These are phyloP conservation scores for Orchestes rusci DNA, from an alignment of 2,888 invertebrate genomes.

Conservation along the genomic window DNA sequence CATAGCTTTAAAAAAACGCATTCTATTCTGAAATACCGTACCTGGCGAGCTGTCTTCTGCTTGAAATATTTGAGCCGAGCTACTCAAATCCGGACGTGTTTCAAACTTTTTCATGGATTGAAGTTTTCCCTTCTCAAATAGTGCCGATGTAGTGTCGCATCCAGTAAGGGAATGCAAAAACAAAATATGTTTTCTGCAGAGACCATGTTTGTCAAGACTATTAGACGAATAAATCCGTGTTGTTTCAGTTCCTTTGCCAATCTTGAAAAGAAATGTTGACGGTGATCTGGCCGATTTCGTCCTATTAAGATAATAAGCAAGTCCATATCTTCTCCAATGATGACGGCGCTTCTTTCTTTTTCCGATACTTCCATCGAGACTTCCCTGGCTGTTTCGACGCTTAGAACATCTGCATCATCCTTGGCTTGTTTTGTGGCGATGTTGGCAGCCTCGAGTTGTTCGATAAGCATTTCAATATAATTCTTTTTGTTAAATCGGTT, in stretches of 20 bases:
- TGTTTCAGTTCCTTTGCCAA: conserved; percentile 31
- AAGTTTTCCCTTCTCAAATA: conserved; percentile 31
- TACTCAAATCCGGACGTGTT: conserved; percentile 32
- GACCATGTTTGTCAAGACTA: conserved; percentile 23
- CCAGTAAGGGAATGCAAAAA: conserved; percentile 12
- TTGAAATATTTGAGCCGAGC: conserved; percentile 26
- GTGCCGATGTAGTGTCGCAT: conserved; percentile 31
- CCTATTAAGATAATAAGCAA: conserved; percentile 29
- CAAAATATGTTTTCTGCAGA: conserved; percentile 17
- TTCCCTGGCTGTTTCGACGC: conserved; percentile 31
- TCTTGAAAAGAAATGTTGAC: conserved; percentile 28
- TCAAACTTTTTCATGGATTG: conserved; percentile 29
- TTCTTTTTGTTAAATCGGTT: conserved; percentile 35
- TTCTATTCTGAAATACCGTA: conserved; percentile 31
- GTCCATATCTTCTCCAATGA: conserved; percentile 38
- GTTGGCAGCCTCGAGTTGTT: conserved; percentile 36
- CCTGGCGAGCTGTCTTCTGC: conserved; percentile 1
- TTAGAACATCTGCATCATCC: conserved; percentile 39
- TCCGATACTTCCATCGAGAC: conserved; percentile 29
- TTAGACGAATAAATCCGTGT: conserved; percentile 24
- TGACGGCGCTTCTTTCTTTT: conserved; percentile 25
- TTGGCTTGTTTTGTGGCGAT: conserved; percentile 35
- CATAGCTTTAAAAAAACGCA: conserved; percentile 6
- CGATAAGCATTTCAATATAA: conserved; percentile 28
- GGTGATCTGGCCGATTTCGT: conserved; percentile 24